Conservation (phyloP, 1,140 invertebrate species). For the Caenorhabditis briggsae region DNA sequence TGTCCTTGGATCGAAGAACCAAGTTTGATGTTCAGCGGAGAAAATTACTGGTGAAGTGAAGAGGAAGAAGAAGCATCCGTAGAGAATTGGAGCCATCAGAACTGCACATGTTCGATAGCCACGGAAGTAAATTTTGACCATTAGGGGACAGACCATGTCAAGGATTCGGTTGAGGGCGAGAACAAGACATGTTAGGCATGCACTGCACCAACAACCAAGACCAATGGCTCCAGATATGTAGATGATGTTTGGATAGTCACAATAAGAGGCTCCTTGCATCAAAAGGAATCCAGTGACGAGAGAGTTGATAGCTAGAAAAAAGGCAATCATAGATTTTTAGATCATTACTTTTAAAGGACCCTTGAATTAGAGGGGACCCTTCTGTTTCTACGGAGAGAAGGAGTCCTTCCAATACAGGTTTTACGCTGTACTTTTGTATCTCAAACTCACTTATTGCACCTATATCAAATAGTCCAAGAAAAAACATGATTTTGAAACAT, state of each 20-base stretch:
- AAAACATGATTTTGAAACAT: constrained; percentile 39
- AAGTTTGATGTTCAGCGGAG: constrained; percentile 18
- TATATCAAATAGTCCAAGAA: constrained; percentile 34
- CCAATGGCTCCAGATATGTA: constrained; percentile 28
- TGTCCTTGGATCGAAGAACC: constrained; percentile 34
- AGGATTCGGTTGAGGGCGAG: constrained; percentile 29
- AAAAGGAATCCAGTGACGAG: constrained; percentile 5
- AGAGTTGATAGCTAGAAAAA: neutral
- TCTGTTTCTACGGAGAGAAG: no score
- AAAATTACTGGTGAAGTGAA: constrained; percentile 20
- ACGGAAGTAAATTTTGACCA: constrained; percentile 33
- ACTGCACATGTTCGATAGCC: constrained; percentile 17
- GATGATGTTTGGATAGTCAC: constrained; percentile 35
- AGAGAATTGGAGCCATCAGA: constrained; percentile 37
- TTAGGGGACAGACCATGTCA: constrained; percentile 38
- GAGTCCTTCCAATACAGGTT: no score
- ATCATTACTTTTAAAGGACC: neutral
- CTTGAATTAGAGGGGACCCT: no score
- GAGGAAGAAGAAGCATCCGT: neutral
- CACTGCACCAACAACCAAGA: constrained; percentile 29
- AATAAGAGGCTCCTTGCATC: constrained; percentile 17
- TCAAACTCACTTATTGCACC: constrained; percentile 6
- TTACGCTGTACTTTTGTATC: no score
- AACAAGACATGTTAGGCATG: constrained; percentile 11
- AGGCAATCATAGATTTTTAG: neutral